Conservation (phyloP, 2,113 vertebrate species). For the Hippocampus abdominalis region DNA sequence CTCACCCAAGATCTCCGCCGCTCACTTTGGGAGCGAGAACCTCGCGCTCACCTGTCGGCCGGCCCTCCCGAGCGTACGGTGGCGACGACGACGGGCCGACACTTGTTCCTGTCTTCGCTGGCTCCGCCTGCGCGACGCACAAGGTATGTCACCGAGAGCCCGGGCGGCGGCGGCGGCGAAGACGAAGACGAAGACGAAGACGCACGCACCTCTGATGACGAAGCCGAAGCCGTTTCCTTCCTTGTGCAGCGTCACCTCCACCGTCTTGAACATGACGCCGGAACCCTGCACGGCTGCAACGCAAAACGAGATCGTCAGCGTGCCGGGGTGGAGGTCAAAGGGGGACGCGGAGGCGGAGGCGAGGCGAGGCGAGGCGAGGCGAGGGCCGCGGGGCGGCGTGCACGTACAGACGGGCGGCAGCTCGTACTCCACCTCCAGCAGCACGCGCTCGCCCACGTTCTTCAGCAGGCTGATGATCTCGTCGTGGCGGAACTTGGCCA, state of each 20-base stretch:
- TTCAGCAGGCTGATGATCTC: slow-evolving; percentile 98
- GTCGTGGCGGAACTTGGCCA: slow-evolving; percentile 94
- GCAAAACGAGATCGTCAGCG: slow-evolving; percentile 12
- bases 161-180: too few relatives aligned
- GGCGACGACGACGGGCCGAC: slow-evolving; percentile 93
- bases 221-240: slow-evolving; percentile 98
- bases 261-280: slow-evolving; percentile 90
- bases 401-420: slow-evolving; percentile 92
- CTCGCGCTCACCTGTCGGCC: slow-evolving; percentile 84
- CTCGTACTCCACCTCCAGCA: slow-evolving; percentile 95
- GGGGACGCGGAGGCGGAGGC: neutral
- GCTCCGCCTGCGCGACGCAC: slow-evolving; percentile 79
- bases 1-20: too few relatives aligned
- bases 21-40: too few relatives aligned
- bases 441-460: slow-evolving; percentile 93
- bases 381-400: neutral
- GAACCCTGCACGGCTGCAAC: slow-evolving; percentile 86
- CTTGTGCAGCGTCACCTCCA: slow-evolving; percentile 96
- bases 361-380: too few relatives aligned
- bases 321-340: neutral
- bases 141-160: neutral
- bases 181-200: too few relatives aligned
- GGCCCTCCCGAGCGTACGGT: slow-evolving; percentile 92
- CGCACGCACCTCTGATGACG: slow-evolving; percentile 86
- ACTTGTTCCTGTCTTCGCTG: slow-evolving; percentile 97